Evolutionary conservation across 1,140 invertebrate genomes (phyloP).

Genomic region (Megathymus violae): DNA sequence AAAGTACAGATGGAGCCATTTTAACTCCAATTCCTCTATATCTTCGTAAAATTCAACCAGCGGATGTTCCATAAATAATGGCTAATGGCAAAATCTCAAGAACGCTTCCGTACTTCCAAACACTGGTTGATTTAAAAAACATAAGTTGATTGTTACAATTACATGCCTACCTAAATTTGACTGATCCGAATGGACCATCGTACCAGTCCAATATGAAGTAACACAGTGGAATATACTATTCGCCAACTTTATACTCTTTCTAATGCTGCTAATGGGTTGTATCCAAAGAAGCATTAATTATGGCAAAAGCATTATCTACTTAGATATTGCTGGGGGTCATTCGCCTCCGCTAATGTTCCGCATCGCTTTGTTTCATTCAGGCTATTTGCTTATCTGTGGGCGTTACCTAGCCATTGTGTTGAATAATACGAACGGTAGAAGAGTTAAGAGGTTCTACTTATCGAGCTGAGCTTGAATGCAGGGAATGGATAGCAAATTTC

Average conservation of each 20-base stretch:
- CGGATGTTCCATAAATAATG: too few relatives aligned
- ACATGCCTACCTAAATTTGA: too few relatives aligned
- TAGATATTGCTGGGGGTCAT: slow-evolving; percentile 5
- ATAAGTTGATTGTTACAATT: too few relatives aligned
- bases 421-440: slow-evolving; percentile 19
- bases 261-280: neutral
- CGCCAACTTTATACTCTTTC: neutral
- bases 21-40: too few relatives aligned
- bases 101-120: too few relatives aligned
- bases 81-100: too few relatives aligned
- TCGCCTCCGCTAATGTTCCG: slow-evolving; percentile 13
- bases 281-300: neutral
- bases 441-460: slow-evolving; percentile 30
- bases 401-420: slow-evolving; percentile 29
- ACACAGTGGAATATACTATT: too few relatives aligned
- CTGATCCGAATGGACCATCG: too few relatives aligned
- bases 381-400: slow-evolving; percentile 33
- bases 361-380: slow-evolving; percentile 22
- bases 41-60: too few relatives aligned
- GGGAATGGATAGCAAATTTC: slow-evolving; percentile 6
- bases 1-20: too few relatives aligned
- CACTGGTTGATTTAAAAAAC: too few relatives aligned
- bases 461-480: slow-evolving; percentile 9
- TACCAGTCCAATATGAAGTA: too few relatives aligned
- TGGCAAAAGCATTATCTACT: neutral